Percentiles rank a stretch among this genome's conserved stretches.
Evolutionary conservation across 1,140 invertebrate genomes (phyloP).

Genomic region (Chymomyza costata): DNA sequence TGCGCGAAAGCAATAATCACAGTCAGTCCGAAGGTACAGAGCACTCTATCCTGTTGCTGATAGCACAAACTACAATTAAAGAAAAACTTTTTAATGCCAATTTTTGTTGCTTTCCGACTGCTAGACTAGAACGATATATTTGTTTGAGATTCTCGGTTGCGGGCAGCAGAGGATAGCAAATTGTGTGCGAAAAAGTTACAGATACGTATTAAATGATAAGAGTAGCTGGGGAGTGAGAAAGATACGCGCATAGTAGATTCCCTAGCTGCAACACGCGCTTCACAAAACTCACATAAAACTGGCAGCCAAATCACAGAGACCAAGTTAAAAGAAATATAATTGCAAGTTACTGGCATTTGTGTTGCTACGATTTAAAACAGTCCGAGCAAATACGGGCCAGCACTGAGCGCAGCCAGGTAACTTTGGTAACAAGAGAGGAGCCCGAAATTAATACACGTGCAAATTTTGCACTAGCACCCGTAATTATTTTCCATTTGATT

Average conservation of each 20-base stretch:
- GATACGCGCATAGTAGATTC: neutral
- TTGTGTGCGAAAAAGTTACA: slow-evolving; percentile 55
- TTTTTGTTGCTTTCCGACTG: neutral
- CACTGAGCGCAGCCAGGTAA: slow-evolving; percentile 3
- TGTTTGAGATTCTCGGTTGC: slow-evolving; percentile 9
- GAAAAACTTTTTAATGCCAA: slow-evolving; percentile 17
- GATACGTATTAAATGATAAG: slow-evolving; percentile 68
- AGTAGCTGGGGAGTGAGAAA: slow-evolving; percentile 20
- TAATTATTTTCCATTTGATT: slow-evolving; percentile 72
- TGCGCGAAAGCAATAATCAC: slow-evolving; percentile 51
- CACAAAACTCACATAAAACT: slow-evolving; percentile 13
- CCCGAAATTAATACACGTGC: slow-evolving; percentile 62
- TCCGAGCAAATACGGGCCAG: slow-evolving; percentile 14
- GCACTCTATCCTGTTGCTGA: slow-evolving; percentile 53
- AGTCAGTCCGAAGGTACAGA: slow-evolving; percentile 38
- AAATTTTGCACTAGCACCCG: slow-evolving; percentile 54
- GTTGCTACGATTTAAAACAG: slow-evolving; percentile 64
- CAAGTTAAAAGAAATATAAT: slow-evolving; percentile 45
- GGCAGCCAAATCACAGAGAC: slow-evolving; percentile 11
- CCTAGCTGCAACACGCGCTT: slow-evolving; percentile 20
- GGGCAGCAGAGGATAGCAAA: slow-evolving; percentile 1
- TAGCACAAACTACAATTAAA: slow-evolving; percentile 56
- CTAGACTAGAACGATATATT: neutral
- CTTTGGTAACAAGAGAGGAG: slow-evolving; percentile 9
- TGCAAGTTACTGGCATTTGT: slow-evolving; percentile 55